A percentile compares a stretch with the other conserved stretches of the same genome.
phyloP scores from a whole-genome alignment of 2,797 vertebrate genomes.

The Xenops minutus region DNA sequence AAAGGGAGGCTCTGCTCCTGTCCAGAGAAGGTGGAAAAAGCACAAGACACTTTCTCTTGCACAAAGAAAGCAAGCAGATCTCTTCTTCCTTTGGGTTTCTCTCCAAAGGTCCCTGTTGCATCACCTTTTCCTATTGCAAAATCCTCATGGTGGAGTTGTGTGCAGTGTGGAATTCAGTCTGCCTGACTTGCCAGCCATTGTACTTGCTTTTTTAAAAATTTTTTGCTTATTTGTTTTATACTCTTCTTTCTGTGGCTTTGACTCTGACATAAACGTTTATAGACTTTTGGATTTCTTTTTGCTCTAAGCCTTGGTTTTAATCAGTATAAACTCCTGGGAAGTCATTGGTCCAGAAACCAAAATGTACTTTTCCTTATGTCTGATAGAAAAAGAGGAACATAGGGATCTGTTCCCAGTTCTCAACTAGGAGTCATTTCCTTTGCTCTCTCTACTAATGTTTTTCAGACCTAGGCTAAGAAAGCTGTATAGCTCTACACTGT shows the following conservation, averaged over 20 bases:
- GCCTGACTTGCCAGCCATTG: conserved; percentile 14
- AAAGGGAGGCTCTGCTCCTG: neutral
- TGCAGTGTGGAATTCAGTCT: conserved; percentile 7
- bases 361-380: neutral
- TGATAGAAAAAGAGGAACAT: neutral
- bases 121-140: neutral
- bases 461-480: neutral
- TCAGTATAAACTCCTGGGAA: neutral
- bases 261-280: conserved; percentile 56
- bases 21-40: neutral
- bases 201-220: neutral
- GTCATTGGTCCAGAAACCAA: neutral
- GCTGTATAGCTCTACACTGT: neutral
- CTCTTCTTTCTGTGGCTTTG: conserved; percentile 44
- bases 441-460: neutral
- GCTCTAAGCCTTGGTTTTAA: neutral
- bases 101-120: neutral
- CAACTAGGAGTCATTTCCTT: neutral
- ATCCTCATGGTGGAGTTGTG: neutral
- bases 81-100: neutral
- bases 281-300: conserved; percentile 18
- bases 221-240: conserved; percentile 22
- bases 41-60: neutral
- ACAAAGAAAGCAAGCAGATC: neutral
- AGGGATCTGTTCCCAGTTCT: neutral